phyloP scores from a whole-genome alignment of 2,797 vertebrate species.

The Vireo griseus region DNA sequence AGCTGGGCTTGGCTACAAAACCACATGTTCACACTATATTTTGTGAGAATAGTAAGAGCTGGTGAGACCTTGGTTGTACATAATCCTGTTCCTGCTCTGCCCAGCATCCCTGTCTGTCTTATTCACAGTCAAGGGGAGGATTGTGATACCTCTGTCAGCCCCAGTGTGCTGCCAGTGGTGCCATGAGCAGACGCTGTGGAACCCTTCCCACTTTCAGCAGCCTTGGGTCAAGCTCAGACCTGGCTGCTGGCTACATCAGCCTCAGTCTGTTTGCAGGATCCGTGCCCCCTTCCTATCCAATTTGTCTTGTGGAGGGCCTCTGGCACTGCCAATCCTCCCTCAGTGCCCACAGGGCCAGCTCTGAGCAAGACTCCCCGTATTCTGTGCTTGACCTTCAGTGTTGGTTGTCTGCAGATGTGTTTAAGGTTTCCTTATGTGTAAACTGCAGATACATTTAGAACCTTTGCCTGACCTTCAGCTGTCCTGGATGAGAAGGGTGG shows the following conservation, averaged over 20 bases:
- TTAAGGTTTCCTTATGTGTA: neutral
- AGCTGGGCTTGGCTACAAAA: neutral
- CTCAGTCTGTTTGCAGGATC: neutral
- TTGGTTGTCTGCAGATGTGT: neutral
- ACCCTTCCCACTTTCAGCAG: neutral
- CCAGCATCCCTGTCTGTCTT: neutral
- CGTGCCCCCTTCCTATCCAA: neutral
- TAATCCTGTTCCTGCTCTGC: neutral
- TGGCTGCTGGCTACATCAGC: neutral
- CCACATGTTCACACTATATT: fast-evolving
- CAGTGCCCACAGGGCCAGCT: neutral
- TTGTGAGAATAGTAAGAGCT: neutral
- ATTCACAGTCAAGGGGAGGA: neutral
- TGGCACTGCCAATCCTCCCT: neutral
- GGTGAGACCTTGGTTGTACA: neutral
- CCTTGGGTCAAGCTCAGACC: neutral
- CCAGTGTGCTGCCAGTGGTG: fast-evolving
- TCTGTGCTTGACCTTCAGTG: neutral
- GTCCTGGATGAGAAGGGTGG: neutral
- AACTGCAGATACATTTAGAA: neutral
- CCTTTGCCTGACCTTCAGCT: neutral
- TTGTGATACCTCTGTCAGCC: neutral
- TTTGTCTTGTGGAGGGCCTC: neutral
- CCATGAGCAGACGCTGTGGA: neutral
- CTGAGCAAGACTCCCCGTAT: neutral